Base-by-base conservation (phyloP, 1,140 invertebrate genomes). In the Nixonia krombeini region DNA sequence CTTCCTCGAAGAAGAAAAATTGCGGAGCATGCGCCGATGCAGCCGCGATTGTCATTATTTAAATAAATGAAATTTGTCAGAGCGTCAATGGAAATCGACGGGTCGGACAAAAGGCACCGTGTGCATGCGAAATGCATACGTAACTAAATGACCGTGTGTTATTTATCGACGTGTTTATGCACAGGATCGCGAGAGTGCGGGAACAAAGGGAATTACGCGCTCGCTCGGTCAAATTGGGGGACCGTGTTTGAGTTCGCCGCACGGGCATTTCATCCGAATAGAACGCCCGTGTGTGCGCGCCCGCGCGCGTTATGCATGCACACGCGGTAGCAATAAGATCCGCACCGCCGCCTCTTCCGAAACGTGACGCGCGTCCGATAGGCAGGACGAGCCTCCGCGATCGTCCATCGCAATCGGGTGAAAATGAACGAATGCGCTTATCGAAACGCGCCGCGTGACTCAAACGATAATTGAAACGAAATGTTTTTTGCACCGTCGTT, bases 101-200 rank as follows among this genome's bases (percentile, higher is more conserved):
- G 4, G 17, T n/a, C 8, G 17, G 18, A 40, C 38, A 40, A 40
- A 40, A 40, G 38, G 15, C 10, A 15, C 38, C 2, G 17, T 18
- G 17, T 40, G 17, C 17, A 18, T 16, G 17, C n/a, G n/a, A n/a
- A 40, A 18, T 17, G 38, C 9, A 21, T 18, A 18, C 8, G 38
- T 40, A 40, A 40, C 17, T 17, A 40, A 40, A 40, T 40, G 18
- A 40, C 9, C 17, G 38, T 40, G 17, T 17, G 35, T 40, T 40
- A 40, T 40, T 40, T 40, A 40, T 40, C n/a, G 38, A 40, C 38
- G 38, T 40, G 38, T 40, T 40, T 40, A 37, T 37, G 38, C 15
- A 17, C 9, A 40, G 38, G 9, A 40, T 40, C 38, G 38, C 38
- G 4, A 21, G 17, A 21, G 3, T 40, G 4, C 38, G n/a, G 38